Evolutionary conservation across 1,140 invertebrate genomes (phyloP).

Genomic region (Leptinotarsa undecemlineata): DNA sequence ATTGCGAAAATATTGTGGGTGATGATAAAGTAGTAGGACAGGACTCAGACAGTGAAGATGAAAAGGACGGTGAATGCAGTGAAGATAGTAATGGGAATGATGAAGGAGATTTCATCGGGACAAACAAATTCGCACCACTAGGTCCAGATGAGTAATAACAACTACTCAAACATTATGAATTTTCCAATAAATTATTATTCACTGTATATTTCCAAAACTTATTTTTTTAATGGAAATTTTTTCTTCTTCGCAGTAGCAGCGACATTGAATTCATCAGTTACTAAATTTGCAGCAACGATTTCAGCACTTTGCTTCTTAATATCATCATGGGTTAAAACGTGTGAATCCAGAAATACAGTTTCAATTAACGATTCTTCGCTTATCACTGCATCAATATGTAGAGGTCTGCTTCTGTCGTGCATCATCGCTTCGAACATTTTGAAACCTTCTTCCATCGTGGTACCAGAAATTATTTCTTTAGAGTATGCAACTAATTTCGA

Average conservation of each 20-base stretch:
- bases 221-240: constrained; percentile 22
- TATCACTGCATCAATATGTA: constrained; percentile 25
- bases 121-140: constrained; percentile 49
- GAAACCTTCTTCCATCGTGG: constrained; percentile 36
- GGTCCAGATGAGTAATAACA: constrained; percentile 22
- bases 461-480: constrained; percentile 25
- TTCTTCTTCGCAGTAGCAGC: constrained; percentile 11
- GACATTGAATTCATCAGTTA: constrained; percentile 25
- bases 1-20: constrained; percentile 16
- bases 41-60: constrained; percentile 25
- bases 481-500: constrained; percentile 31
- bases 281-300: constrained; percentile 40
- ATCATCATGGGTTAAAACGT: constrained; percentile 45
- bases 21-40: constrained; percentile 25
- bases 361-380: constrained; percentile 48
- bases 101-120: constrained; percentile 16
- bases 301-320: constrained; percentile 51
- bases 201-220: too few relatives aligned
- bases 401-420: constrained; percentile 28
- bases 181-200: too few relatives aligned
- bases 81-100: constrained; percentile 28
- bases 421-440: constrained; percentile 43
- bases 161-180: too few relatives aligned
- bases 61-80: constrained; percentile 27
- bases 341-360: constrained; percentile 43